phyloP scores from a whole-genome alignment of 2,888 invertebrate species.

The Watsonalla cultraria region DNA sequence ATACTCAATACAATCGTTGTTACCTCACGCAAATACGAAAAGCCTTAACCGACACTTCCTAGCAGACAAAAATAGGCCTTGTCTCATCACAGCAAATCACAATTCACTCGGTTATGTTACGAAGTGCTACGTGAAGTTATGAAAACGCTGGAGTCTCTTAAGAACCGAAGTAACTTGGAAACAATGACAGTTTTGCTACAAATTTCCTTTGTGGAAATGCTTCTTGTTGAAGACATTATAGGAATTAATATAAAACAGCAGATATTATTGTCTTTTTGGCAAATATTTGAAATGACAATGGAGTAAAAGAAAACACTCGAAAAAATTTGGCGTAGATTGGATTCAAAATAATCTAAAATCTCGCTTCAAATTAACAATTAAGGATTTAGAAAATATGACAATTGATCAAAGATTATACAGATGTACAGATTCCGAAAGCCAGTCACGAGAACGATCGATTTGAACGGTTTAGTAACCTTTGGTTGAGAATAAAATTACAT shows the following conservation, averaged over 20 bases:
- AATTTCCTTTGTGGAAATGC: slow-evolving; percentile 53
- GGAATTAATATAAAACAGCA: slow-evolving; percentile 20
- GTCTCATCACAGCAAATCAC: slow-evolving; percentile 21
- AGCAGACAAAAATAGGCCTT: slow-evolving; percentile 29
- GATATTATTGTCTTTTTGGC: slow-evolving; percentile 19
- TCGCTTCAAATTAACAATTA: no score
- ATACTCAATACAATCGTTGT: slow-evolving; percentile 57
- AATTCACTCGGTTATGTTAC: slow-evolving; percentile 18
- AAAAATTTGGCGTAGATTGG: background rate
- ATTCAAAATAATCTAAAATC: no score
- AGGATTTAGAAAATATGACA: no score
- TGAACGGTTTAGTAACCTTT: slow-evolving; percentile 7
- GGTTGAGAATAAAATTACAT: slow-evolving; percentile 15
- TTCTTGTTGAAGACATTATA: slow-evolving; percentile 43
- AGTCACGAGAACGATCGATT: slow-evolving; percentile 4
- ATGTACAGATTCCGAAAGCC: background rate
- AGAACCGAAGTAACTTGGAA: slow-evolving; percentile 22
- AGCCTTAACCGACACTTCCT: slow-evolving; percentile 15
- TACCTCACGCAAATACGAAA: slow-evolving; percentile 17
- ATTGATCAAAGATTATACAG: no score
- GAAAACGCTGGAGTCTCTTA: slow-evolving; percentile 25
- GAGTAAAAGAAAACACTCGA: background rate
- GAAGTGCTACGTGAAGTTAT: slow-evolving; percentile 36
- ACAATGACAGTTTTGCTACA: slow-evolving; percentile 59
- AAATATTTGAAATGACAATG: no score